Base-by-base conservation (phyloP, 2,797 vertebrate species). In the Diglossa cyanea region DNA sequence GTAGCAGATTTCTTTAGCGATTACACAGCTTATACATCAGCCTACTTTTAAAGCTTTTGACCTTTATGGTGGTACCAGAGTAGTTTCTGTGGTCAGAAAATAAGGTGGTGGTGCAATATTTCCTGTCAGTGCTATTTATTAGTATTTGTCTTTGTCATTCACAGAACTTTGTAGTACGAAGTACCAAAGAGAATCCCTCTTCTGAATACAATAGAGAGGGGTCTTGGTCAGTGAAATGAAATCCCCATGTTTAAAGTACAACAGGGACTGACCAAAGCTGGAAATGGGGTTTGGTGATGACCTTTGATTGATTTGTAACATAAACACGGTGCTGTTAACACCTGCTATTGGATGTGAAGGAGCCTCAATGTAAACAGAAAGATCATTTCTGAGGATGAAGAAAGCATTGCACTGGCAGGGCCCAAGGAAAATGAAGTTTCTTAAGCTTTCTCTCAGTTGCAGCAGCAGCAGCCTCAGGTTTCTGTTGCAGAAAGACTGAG, bases 51-150 rank as follows among this genome's bases (percentile, higher is more conserved):
- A 92, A 82, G 33, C 30, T 63, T 42, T 77, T 85, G 70, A 87
- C 67, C 26, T 91, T 95, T 91, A 47, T 20, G 6, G 28, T 17
- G 6, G 33, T n/a, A 30, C 31, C 47, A 88, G 28, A 45, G 16
- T 53, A 67, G 77, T 76, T 90, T 74, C 74, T 89, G 87, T 90
- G 91, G 74, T 87, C 63, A 94, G 81, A 84, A 80, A 58, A 78
- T 13, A 70, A 51, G 13, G 55, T 20, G 30, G 51, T 31, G 31
- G 28, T 73, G 40, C 0, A 4, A 8, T 37, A 67, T 63, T 90
- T 94, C 85, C 87, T 61, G 54, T 65, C 48, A 80, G 19, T 74
- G n/a, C 13, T 51, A 63, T 82, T 93, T 84, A 65, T 78, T 62
- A 37, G 51, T 37, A 28, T 66, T 83, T 85, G 42, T 57, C 53